Base-by-base conservation (phyloP, 2,113 vertebrate genomes). In the Chaetops frenatus region DNA sequence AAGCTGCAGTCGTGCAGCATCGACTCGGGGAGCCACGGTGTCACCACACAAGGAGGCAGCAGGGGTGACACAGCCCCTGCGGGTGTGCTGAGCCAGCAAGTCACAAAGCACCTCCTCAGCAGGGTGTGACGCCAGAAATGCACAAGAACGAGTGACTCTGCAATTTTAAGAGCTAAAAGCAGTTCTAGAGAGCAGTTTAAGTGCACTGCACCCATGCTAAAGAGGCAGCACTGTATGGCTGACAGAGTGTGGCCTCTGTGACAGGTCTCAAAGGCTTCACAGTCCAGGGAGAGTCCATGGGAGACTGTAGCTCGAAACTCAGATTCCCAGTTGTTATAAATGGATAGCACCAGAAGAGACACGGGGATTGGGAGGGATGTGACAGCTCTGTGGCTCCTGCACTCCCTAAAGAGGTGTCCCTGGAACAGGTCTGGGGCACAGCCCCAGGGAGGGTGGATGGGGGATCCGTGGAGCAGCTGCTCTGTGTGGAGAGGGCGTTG, bases 341-440 rank as follows among this genome's bases (percentile, higher is more conserved):
- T 16, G 3, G 33, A 25, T 7, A 53, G 38, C 9, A 25, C 11
- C 47, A 83, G 67, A 56, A 60, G n/a, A 60, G 54, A 45, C 1
- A 1, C 6, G 2, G 24, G 38, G 42, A 81, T 31, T 14, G 0
- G 0, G 66, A 62, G 40, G 51, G 71, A 35, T 0, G 3, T 9
- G 71, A 51, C 0, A 1, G 11, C 42, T 77, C 23, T 3, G 0
- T 9, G 62, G 47, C 29, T 80, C 42, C 74, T 20, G 2, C 23
- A 2, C 44, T 62, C 64, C 45, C 57, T 17, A 7, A 29, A 48
- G 27, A 6, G 12, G 3, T 16, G 8, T 45, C 60, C 57, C 48
- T 51, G 64, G 78, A 58, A 40, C 13, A 50, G 79, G 84, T 57
- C n/a, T 62, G 83, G 78, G 67, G 83, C 77, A 57, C 28, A 40